Evolutionary conservation across 2,113 vertebrate genomes (phyloP).

Genomic region (Gambusia holbrooki): DNA sequence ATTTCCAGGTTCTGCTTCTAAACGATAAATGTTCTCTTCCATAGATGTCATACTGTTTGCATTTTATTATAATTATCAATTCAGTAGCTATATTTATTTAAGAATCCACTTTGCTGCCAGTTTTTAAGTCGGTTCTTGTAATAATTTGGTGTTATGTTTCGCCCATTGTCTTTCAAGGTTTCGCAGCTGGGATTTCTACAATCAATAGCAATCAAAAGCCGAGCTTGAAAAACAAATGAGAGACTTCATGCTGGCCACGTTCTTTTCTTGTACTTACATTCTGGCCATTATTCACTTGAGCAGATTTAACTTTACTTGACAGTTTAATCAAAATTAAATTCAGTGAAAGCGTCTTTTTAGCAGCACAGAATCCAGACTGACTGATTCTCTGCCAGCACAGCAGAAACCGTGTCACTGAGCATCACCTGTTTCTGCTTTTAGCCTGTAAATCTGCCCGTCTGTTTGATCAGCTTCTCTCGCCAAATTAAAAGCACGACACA

Average conservation of each 20-base stretch:
- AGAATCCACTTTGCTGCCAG: too few species aligned
- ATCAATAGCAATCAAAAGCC: neutral
- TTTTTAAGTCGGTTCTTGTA: neutral
- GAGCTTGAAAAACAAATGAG: neutral
- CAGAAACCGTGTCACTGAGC: conserved; percentile 18
- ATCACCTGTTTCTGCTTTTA: conserved; percentile 13
- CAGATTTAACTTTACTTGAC: conserved; percentile 6
- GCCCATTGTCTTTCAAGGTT: neutral
- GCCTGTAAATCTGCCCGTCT: conserved; percentile 10
- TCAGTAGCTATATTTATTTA: too few species aligned
- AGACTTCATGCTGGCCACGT: neutral
- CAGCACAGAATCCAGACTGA: neutral
- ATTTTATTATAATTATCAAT: too few species aligned
- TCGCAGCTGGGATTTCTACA: neutral
- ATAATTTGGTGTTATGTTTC: neutral
- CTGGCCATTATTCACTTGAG: neutral
- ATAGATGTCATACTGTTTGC: too few species aligned
- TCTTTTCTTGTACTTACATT: neutral
- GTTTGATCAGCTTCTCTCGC: neutral
- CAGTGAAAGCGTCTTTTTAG: conserved; percentile 12
- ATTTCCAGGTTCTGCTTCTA: too few species aligned
- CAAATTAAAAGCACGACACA: neutral
- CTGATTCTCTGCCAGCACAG: neutral
- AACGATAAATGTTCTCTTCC: too few species aligned
- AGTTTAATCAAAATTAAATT: neutral